A percentile compares a stretch with the other conserved stretches of the same genome.
phyloP scores from a whole-genome alignment of 2,113 vertebrate genomes.

The Podarcis cretensis region DNA sequence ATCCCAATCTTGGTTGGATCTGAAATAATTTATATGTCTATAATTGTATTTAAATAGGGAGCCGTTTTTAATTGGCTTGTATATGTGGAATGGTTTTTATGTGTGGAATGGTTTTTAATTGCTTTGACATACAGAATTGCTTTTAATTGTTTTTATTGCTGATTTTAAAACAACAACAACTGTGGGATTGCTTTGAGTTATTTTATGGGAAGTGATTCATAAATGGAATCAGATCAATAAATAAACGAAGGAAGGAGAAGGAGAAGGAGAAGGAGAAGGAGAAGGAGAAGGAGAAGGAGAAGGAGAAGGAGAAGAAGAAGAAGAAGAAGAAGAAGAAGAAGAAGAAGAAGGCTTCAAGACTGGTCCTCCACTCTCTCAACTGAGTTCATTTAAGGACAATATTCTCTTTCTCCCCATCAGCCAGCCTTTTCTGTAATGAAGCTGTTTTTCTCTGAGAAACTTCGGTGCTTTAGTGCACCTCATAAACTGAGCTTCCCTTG shows the following conservation, averaged over 20 bases:
- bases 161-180: no score
- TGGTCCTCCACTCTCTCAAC: background rate
- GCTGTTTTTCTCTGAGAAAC: slow-evolving; percentile 4
- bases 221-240: background rate
- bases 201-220: no score
- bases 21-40: no score
- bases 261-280: background rate
- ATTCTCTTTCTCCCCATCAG: background rate
- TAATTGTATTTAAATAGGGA: no score
- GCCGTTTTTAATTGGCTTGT: no score
- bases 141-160: no score
- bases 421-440: slow-evolving; percentile 11
- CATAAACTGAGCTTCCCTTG: slow-evolving; percentile 7
- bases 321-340: background rate
- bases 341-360: background rate
- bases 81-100: no score
- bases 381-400: background rate
- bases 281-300: background rate
- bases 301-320: background rate
- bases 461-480: background rate
- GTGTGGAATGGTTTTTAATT: no score
- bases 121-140: no score
- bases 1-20: no score
- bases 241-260: background rate
- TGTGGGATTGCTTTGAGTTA: no score